Evolutionary conservation across 1,140 invertebrate genomes (phyloP).

Genomic region (Drosophila parvula): DNA sequence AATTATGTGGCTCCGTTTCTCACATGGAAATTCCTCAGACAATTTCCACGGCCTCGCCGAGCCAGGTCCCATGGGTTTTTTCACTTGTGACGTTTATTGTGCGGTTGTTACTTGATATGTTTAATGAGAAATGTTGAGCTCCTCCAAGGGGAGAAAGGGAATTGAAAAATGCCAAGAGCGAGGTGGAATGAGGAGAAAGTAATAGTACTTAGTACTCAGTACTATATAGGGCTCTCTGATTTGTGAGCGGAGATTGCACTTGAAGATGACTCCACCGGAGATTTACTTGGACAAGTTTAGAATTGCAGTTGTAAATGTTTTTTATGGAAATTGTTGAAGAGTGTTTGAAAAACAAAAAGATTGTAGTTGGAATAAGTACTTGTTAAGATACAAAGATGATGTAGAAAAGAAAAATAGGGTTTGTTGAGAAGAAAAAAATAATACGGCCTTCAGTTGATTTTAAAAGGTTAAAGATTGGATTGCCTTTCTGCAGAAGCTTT

Average conservation of each 20-base stretch:
- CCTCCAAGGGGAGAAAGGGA: conserved; percentile 5
- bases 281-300: conserved; percentile 8
- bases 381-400: not conserved
- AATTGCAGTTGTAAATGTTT: conserved; percentile 26
- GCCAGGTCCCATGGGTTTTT: conserved; percentile 59
- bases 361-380: not conserved
- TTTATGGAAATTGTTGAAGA: not conserved
- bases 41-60: conserved; percentile 35
- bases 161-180: not conserved
- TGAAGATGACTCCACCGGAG: conserved; percentile 7
- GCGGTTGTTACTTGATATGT: conserved; percentile 73
- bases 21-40: conserved; percentile 68
- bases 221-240: conserved; percentile 9
- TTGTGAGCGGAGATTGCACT: conserved; percentile 34
- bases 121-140: conserved; percentile 61
- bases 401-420: not conserved
- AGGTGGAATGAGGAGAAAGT: not conserved
- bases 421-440: not conserved
- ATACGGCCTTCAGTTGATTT: too few species aligned
- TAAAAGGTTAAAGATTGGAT: not conserved
- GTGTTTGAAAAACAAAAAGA: not conserved
- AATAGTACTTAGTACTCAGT: conserved; percentile 3
- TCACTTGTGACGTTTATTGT: conserved; percentile 74
- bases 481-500: not conserved
- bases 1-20: conserved; percentile 64